These are phyloP conservation scores for Ficedula albicollis DNA, from an alignment of 2,797 vertebrate species.

Conservation along the genomic window DNA sequence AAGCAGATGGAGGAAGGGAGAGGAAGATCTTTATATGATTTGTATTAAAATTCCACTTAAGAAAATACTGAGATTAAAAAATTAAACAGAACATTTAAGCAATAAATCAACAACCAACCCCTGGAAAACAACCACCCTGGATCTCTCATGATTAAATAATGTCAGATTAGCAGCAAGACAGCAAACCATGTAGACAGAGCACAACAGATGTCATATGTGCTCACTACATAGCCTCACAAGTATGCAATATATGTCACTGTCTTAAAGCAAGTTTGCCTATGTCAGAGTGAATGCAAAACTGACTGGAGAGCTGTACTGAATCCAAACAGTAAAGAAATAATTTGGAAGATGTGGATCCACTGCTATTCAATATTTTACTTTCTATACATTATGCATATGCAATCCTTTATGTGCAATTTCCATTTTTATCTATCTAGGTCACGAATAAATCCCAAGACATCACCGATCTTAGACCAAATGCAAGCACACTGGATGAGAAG, in stretches of 20 bases:
- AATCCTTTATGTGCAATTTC: not conserved
- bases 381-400: not conserved
- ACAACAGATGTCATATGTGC: not conserved
- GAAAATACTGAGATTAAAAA: not conserved
- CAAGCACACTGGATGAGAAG: not conserved
- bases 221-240: not conserved
- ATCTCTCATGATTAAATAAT: not conserved
- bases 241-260: not conserved
- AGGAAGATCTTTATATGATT: not conserved
- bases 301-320: not conserved
- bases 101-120: not conserved
- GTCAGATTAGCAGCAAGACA: not conserved
- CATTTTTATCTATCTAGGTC: not conserved
- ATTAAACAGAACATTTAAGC: not conserved
- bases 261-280: not conserved
- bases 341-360: not conserved
- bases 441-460: conserved; percentile 1
- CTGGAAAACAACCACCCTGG: not conserved
- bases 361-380: not conserved
- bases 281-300: not conserved
- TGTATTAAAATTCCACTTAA: not conserved
- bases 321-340: not conserved
- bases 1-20: not conserved
- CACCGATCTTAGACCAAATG: not conserved
- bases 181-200: not conserved